These are phyloP conservation scores for Sternarchorhynchus goeldii DNA, from an alignment of 2,797 vertebrate species.

Conservation along the genomic window DNA sequence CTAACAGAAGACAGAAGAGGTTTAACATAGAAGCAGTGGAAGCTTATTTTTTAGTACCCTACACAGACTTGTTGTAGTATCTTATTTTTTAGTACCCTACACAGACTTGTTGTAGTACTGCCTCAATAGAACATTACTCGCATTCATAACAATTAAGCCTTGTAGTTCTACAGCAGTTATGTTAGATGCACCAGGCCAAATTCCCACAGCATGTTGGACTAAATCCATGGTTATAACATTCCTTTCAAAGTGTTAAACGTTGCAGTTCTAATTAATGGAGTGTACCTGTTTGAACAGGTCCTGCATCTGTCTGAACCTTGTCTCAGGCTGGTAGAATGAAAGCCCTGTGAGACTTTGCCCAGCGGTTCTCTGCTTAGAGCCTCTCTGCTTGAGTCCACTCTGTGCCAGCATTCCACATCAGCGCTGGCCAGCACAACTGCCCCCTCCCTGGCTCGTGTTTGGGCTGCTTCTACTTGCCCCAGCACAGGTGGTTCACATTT, in stretches of 20 bases:
- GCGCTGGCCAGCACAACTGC: conserved; percentile 35
- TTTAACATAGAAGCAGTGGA: not conserved
- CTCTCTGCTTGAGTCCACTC: conserved; percentile 24
- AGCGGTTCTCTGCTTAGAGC: conserved; percentile 9
- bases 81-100: too few relatives aligned
- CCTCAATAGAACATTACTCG: not conserved
- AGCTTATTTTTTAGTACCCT: too few relatives aligned
- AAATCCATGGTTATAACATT: too few relatives aligned
- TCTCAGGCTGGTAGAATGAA: conserved; percentile 3
- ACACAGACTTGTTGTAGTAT: not conserved
- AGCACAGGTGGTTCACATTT: conserved; percentile 71
- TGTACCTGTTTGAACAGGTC: not conserved
- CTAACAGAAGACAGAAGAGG: not conserved
- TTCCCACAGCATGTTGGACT: conserved; percentile 1
- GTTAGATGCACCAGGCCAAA: not conserved
- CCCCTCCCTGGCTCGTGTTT: conserved; percentile 48
- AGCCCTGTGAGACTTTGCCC: conserved; percentile 18
- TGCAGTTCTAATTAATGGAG: not conserved
- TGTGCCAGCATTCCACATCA: conserved; percentile 42
- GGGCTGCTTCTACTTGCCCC: conserved; percentile 52
- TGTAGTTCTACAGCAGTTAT: not conserved
- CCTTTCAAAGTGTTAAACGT: not conserved
- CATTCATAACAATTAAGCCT: not conserved
- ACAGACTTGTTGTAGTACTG: not conserved
- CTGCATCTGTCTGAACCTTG: not conserved